These are phyloP conservation scores for Amblyopsis rosae DNA, from an alignment of 2,113 vertebrate genomes.

Conservation along the genomic window DNA sequence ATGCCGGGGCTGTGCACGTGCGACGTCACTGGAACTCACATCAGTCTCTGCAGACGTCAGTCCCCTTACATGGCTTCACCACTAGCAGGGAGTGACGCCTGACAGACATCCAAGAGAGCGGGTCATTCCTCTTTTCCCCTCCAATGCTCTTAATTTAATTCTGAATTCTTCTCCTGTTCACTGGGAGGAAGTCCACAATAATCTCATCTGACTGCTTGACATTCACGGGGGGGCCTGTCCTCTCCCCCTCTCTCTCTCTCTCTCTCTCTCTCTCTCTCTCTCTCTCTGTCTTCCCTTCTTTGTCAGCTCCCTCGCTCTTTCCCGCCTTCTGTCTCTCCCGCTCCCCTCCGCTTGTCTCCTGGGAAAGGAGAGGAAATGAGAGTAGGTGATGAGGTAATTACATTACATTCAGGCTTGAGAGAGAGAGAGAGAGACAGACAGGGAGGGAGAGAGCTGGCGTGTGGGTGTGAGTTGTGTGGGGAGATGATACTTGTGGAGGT, in stretches of 20 bases:
- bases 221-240: neutral
- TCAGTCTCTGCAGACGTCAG: neutral
- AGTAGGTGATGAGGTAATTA: slow-evolving; percentile 3
- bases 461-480: too few species aligned
- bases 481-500: too few species aligned
- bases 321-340: slow-evolving; percentile 13
- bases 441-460: neutral
- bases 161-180: neutral
- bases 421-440: neutral
- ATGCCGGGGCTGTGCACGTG: slow-evolving; percentile 1
- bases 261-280: neutral
- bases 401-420: neutral
- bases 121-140: neutral
- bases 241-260: neutral
- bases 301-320: slow-evolving; percentile 2
- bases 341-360: neutral
- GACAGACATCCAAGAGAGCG: neutral
- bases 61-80: neutral
- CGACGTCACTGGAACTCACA: neutral
- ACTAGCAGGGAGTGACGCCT: too few species aligned
- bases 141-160: neutral
- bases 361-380: slow-evolving; percentile 13
- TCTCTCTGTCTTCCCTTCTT: neutral
- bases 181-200: too few species aligned
- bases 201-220: neutral